These are phyloP conservation scores for Ricordea florida DNA, from an alignment of 92 coral and sea anemone species.

Conservation along the genomic window DNA sequence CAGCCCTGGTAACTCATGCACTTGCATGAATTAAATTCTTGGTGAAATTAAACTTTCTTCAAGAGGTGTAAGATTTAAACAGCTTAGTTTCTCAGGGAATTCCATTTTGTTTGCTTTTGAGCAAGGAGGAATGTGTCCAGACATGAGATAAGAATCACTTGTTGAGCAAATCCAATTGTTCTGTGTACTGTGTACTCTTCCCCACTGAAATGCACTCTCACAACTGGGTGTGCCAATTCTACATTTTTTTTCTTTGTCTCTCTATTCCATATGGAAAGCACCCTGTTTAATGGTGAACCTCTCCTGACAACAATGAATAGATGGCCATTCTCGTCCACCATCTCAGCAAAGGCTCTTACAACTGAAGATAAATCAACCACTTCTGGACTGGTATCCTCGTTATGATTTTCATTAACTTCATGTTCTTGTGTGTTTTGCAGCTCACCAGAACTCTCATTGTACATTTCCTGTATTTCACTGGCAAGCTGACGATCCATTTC, in stretches of 20 bases:
- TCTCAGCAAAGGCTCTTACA: background rate
- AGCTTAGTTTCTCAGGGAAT: conserved; percentile 16
- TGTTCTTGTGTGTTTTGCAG: background rate
- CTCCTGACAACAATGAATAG: background rate
- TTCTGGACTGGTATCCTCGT: background rate
- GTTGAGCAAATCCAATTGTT: conserved; percentile 31
- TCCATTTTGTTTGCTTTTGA: conserved; percentile 34
- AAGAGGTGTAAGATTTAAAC: conserved; percentile 31
- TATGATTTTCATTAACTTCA: background rate
- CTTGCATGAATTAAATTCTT: conserved; percentile 16
- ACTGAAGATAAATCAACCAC: background rate
- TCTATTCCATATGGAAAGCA: conserved; percentile 21
- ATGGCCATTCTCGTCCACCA: background rate
- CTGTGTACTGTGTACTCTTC: no score
- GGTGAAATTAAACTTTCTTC: conserved; percentile 31
- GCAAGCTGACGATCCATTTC: conserved; percentile 5
- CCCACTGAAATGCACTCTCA: conserved; percentile 60
- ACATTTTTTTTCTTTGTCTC: conserved; percentile 41
- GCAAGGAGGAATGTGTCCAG: conserved; percentile 16
- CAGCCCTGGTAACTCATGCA: conserved; percentile 14
- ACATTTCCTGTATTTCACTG: conserved; percentile 5
- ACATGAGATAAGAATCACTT: conserved; percentile 2
- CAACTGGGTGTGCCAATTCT: conserved; percentile 3
- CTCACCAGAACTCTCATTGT: conserved; percentile 4
- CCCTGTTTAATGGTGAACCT: conserved; percentile 16